Base-by-base conservation (phyloP, 1,140 invertebrate genomes). In the Formica selysi region DNA sequence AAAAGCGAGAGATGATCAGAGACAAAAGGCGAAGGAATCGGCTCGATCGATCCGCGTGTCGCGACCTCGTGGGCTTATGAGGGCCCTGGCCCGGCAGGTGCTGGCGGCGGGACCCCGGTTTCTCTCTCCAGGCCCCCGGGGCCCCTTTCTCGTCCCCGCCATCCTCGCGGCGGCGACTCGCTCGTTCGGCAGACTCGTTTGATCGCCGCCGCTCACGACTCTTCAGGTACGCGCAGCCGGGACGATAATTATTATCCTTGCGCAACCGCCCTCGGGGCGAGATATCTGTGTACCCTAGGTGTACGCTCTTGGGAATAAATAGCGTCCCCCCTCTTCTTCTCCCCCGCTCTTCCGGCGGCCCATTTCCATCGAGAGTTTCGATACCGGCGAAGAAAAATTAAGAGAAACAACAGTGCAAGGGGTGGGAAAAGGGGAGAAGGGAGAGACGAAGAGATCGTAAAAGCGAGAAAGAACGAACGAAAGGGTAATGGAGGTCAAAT, bases 181-280 rank as follows among this genome's bases (percentile, higher is more conserved):
- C 90, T 83, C 68, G 86, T 89, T 89, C 90, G 80, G 85, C 76
- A 86, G 85, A 86, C 85, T 87, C 91, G 91, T 91, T 90, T 91
- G 91, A 92, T 92, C 91, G 86, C 64, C 80, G 76, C 86, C 88
- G 91, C 91, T 89, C 91, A 89, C 59, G 83, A 88, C 84, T 91
- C 76, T 87, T 36, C 88, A 70, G 86, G 79, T 87, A 91, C 81
- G 68, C 48, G 48, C 16, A 16, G 48, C 48, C 59, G 79, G 86
- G 73, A 90, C 65, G 89, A 91, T 92, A 89, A 92, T 92, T 91
- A 91, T 91, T 91, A 90, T 91, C 83, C 90, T 92, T 91, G 89
- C 89, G 87, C 90, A 92, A 92, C 86, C 85, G 86, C 79, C 86
- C 85, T 86, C 85, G 59, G 70, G 86, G 79, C 86, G 86, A 90